Percentiles rank a stretch among this genome's conserved stretches.
phyloP scores from a whole-genome alignment of 2,797 vertebrate species.

The Streptopelia turtur region DNA sequence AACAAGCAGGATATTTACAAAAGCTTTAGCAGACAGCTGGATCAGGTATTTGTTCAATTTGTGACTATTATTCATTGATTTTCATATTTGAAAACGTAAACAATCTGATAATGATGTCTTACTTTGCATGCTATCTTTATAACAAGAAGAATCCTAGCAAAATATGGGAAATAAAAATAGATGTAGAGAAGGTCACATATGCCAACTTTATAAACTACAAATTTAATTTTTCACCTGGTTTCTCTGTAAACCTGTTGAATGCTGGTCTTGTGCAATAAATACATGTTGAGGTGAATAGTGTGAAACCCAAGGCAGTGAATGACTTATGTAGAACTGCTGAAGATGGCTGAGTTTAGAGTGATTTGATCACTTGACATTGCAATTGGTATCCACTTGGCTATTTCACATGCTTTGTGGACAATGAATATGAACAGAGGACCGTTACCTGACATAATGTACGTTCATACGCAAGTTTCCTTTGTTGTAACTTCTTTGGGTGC shows the following conservation, averaged over 20 bases:
- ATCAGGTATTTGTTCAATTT: slow-evolving; percentile 85
- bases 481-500: not conserved
- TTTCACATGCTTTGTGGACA: not conserved
- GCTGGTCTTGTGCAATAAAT: not conserved
- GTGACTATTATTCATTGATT: not conserved
- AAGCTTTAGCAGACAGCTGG: slow-evolving; percentile 97
- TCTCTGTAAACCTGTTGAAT: not conserved
- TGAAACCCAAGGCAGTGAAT: not conserved
- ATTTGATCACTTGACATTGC: not conserved
- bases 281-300: not conserved
- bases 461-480: not conserved
- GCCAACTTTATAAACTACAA: not conserved
- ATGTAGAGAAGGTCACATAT: not conserved
- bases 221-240: not conserved
- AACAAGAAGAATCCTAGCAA: not conserved
- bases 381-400: not conserved
- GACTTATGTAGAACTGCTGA: not conserved
- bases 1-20: slow-evolving; percentile 99
- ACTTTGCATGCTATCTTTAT: not conserved
- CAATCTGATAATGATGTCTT: not conserved
- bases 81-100: not conserved
- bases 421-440: not conserved
- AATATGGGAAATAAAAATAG: not conserved
- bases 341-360: not conserved
- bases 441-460: not conserved